Evolutionary conservation across 2,113 vertebrate genomes (phyloP), one percentile per base, ranked within the genome.

Genomic region (Phoenicopterus ruber): DNA sequence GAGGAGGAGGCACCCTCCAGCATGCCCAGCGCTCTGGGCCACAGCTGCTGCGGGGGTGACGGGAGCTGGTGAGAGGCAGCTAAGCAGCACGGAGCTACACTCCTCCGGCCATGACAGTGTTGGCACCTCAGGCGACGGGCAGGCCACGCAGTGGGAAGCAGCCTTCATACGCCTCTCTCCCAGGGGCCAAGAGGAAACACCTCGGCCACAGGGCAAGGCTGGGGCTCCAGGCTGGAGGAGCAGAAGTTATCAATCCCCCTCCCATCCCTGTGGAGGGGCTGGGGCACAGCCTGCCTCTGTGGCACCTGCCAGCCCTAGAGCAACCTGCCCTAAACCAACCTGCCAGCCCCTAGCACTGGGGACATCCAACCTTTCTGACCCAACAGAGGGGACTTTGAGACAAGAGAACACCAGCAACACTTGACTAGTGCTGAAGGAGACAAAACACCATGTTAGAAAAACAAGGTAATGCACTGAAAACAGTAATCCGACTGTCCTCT

Each of bases 351-450:
- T n/a, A n/a, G n/a, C n/a, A n/a, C n/a, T n/a, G n/a, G 17, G 20
- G 11, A 63, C n/a, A 40, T 7, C 38, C 32, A 20, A 1, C 32
- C 59, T 28, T n/a, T 34, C 59, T 11, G 20, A 73, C 11, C 42
- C 5, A 0, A 14, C 20, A 17, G 54, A 13, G 18, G 3, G 26
- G 16, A 34, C 46, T 50, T 6, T 0, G 5, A 28, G 59, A 13
- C 8, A 38, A 7, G 13, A 58, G 42, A 26, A 44, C 21, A 52
- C 34, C 72, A 25, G 54, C 34, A 63, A 24, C 28, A 7, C 62
- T 34, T 8, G 5, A 11, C 44, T 58, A 80, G 26, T 5, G 10
- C 54, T 15, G 34, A 61, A 79, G 47, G 13, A 55, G 34, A 36
- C 40, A 65, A 76, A 85, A 36, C 49, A 40, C 6, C 9, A 4